phyloP scores from a whole-genome alignment of 64 coral and sea anemone genomes.

The Montipora capricornis region DNA sequence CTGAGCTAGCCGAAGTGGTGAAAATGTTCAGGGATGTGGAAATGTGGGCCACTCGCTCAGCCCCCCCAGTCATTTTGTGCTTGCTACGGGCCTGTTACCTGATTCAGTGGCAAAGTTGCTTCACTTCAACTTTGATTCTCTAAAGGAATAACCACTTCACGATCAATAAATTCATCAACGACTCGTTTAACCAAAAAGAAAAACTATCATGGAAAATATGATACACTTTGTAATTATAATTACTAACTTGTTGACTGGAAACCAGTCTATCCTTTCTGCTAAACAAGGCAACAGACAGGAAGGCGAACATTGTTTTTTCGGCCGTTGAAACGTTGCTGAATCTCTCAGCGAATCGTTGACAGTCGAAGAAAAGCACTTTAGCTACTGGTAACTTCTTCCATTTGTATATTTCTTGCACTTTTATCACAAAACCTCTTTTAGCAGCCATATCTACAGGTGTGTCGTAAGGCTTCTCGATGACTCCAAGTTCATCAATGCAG shows the following conservation, averaged over 20 bases:
- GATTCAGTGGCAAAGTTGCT: no score
- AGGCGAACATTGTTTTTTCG: not conserved
- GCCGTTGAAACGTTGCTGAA: not conserved
- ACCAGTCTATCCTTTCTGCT: not conserved
- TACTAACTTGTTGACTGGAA: constrained; percentile 12
- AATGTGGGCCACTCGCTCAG: no score
- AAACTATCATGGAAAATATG: no score
- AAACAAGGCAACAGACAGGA: not conserved
- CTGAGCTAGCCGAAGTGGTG: no score
- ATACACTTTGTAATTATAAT: not conserved
- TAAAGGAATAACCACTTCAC: no score
- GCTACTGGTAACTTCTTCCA: constrained; percentile 39
- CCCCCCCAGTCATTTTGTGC: no score
- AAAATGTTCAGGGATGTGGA: no score
- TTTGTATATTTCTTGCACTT: constrained; percentile 37
- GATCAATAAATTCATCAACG: no score
- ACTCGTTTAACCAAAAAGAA: no score
- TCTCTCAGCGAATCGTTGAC: constrained; percentile 23
- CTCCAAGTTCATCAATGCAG: constrained; percentile 23
- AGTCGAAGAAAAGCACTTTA: constrained; percentile 55
- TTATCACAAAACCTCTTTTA: constrained; percentile 46
- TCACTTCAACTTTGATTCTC: no score
- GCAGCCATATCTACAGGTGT: not conserved
- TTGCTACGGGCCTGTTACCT: no score
- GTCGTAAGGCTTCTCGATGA: not conserved